Conservation (phyloP, 1,140 invertebrate genomes). For the Nomia melanderi region DNA sequence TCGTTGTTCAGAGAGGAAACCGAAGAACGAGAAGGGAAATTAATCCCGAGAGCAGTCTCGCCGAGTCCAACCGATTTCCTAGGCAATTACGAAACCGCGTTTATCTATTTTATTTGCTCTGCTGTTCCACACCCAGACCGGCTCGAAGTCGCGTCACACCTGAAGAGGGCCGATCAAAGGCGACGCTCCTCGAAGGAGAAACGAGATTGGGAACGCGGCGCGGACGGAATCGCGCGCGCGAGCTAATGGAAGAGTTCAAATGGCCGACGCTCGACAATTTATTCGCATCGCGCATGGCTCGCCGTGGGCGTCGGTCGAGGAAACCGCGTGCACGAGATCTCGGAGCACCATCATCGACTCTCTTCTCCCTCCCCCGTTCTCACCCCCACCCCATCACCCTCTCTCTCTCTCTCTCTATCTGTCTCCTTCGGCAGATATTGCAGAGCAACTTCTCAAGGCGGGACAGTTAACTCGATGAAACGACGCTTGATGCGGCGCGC, state of each 20-base stretch:
- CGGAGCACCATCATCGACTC: not conserved
- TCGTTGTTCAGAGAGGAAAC: constrained; percentile 1
- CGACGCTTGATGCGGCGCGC: constrained; percentile 31
- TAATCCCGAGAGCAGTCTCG: no score
- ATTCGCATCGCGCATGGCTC: constrained; percentile 43
- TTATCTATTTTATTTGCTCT: constrained; percentile 31
- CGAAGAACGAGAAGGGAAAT: no score
- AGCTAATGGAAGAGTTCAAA: constrained; percentile 34
- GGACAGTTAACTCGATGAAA: constrained; percentile 18
- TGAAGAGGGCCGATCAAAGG: not conserved
- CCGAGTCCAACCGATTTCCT: not conserved
- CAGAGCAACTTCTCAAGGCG: not conserved
- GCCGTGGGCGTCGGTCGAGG: constrained; percentile 6
- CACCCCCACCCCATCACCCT: no score
- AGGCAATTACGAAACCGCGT: constrained; percentile 5
- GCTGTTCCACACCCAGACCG: not conserved
- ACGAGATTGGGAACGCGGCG: constrained; percentile 14
- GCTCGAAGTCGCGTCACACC: not conserved
- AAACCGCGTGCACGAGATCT: constrained; percentile 29
- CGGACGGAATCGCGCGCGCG: not conserved
- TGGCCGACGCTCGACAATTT: constrained; percentile 43
- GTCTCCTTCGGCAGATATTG: no score
- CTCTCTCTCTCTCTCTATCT: not conserved
- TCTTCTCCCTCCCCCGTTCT: no score
- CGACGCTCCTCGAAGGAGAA: constrained; percentile 20